Base-by-base conservation (phyloP, 2,113 vertebrate genomes). In the Austrofundulus limnaeus region DNA sequence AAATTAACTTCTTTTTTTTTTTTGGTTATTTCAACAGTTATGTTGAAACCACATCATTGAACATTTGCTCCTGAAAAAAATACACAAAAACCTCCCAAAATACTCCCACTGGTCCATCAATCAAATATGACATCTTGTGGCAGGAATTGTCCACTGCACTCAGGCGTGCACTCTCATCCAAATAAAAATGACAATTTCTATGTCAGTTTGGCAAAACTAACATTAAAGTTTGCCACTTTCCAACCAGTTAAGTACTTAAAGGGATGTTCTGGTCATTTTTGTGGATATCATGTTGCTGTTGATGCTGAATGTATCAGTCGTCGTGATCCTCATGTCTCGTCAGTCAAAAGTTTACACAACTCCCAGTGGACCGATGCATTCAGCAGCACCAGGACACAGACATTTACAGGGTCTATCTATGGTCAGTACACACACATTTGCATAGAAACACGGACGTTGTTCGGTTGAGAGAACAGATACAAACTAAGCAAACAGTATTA, bases 61-160 rank as follows among this genome's bases (percentile, higher is more conserved):
- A 4, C 2, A 28, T 15, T 14, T n/a, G 1, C 14, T 53, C 9
- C 31, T 47, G 23, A 15, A 28, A 28, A 42, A 55, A 67, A 34
- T 1, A 20, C 59, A 65, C 42, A 11, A 51, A 11, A 45, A 24
- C 70, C 13, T 46, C 2, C 43, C 5, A 21, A 59, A 17, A 61
- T 15, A 20, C 3, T 28, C 37, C 23, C 28, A 31, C 2, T 54
- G 39, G n/a, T 59, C 14, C 13, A 50, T n/a, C 3, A 46, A 61
- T 66, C 42, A 59, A 61, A 79, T 70, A 54, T 66, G 85, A 87
- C 87, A 85, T 77, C 87, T 82, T 69, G 85, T 87, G 85, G 77
- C 67, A 56, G 43, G 50, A 63, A 34, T 20, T 0, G 52, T 31
- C 21, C 14, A 82, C 2, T 81, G 67, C 86, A 86, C n/a, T 66